Conservation (phyloP, 1,140 invertebrate genomes). For the Hesperophylax magnus region DNA sequence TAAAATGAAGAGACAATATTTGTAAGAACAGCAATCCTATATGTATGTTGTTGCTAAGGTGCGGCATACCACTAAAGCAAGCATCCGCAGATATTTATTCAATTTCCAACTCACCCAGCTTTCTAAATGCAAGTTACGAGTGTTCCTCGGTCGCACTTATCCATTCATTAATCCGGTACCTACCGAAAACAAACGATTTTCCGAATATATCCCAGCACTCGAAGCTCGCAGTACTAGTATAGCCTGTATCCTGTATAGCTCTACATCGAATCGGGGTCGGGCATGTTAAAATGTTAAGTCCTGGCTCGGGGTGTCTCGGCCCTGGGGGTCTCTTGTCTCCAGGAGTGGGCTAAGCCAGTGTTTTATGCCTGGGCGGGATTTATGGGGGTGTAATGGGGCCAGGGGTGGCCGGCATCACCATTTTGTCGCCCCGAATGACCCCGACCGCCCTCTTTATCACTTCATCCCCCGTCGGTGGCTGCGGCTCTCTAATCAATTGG, state of each 20-base stretch:
- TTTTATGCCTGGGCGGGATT: conserved; percentile 41
- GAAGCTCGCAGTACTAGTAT: background rate
- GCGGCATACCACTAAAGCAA: background rate
- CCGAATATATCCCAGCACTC: conserved; percentile 27
- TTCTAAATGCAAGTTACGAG: background rate
- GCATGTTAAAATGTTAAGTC: conserved; percentile 16
- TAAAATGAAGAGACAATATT: no score
- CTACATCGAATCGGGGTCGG: background rate
- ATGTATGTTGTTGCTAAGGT: no score
- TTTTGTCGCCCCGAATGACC: conserved; percentile 41
- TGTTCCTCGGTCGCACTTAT: conserved; percentile 36
- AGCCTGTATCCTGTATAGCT: no score
- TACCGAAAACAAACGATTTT: conserved; percentile 48
- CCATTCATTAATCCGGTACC: conserved; percentile 47
- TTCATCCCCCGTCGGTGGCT: conserved; percentile 42
- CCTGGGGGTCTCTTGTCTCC: background rate
- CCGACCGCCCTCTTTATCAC: conserved; percentile 49
- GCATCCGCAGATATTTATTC: background rate
- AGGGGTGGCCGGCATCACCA: conserved; percentile 48
- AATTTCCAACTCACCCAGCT: background rate
- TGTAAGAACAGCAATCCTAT: no score
- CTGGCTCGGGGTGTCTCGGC: background rate
- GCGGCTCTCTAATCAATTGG: conserved; percentile 44
- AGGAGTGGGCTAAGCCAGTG: conserved; percentile 24
- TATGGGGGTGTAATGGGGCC: conserved; percentile 56